Evolutionary conservation across 2,888 invertebrate genomes (phyloP), one percentile per base, ranked within the genome.

Genomic region (Prosopocoilus inquinatus): DNA sequence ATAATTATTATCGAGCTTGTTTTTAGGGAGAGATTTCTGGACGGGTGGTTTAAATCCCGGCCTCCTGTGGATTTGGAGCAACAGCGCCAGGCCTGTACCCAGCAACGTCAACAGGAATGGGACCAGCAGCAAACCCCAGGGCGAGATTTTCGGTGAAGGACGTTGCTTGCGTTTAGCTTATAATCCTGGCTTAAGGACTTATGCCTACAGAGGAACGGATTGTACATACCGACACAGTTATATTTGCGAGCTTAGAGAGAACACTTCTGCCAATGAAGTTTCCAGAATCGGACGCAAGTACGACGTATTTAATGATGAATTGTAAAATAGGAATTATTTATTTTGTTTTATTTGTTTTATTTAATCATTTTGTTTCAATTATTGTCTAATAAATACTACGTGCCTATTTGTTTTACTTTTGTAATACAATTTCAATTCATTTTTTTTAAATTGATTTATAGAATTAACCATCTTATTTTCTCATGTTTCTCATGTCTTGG

Each of bases 1-100:
- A 28, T 28, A 28, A 28, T 28, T 28, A 28, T 28, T 28, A 28
- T 28, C 20, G 5, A 28, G 7, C 5, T 28, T n/a, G 12, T 39
- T 63, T 63, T 39, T 78, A 82, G 89, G 87, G 5, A 82, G 82
- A 61, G 89, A 89, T 68, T 91, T 85, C 75, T 92, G 92, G 92
- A 86, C 90, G 9, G 91, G 90, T 32, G 92, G 91, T 0, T 78
- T 92, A 54, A 92, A 92, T 78, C 92, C 92, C 0, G 92, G 92
- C 1, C 79, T 92, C 9, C 78, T 92, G 48, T 92, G 92, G 92
- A 91, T 92, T 71, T 92, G 92, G 92, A 85, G 91, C 9, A 88
- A 88, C 71, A 90, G 89, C 32, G 92, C 89, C 1, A 83, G 87
- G 55, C 90, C 91, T 0, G 87, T 92, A 34, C 43, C 46, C 5